These are phyloP conservation scores for Sinonovacula constricta DNA, from an alignment of 1,140 invertebrate genomes.

Conservation along the genomic window DNA sequence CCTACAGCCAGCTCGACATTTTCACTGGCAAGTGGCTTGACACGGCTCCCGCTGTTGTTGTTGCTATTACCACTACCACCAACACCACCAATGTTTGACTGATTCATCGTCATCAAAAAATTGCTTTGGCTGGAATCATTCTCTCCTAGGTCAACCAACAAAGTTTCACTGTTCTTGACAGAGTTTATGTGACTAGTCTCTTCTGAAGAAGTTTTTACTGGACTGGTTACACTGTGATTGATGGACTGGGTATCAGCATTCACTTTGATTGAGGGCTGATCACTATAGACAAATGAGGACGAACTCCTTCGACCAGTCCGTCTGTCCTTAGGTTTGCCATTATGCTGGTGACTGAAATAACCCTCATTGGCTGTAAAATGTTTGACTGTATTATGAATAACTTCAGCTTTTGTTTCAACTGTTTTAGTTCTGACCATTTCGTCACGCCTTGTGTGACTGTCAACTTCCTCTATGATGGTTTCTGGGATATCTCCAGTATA, in stretches of 20 bases:
- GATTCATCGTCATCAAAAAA: too few relatives aligned
- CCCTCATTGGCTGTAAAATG: too few relatives aligned
- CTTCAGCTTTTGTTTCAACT: conserved; percentile 37
- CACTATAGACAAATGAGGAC: background rate
- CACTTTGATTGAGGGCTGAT: background rate
- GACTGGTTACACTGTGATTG: too few relatives aligned
- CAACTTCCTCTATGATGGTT: conserved; percentile 43
- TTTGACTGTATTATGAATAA: conserved; percentile 36
- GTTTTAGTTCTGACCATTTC: conserved; percentile 17
- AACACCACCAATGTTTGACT: background rate
- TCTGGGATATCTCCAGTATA: conserved; percentile 41
- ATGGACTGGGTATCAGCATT: too few relatives aligned
- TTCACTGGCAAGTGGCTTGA: conserved; percentile 18
- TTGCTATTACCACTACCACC: background rate
- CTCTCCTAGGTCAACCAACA: too few relatives aligned
- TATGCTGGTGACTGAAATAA: too few relatives aligned
- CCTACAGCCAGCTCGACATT: conserved; percentile 38
- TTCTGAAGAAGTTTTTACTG: too few relatives aligned
- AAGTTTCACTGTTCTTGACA: too few relatives aligned
- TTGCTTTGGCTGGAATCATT: too few relatives aligned
- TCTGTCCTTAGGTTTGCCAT: too few relatives aligned
- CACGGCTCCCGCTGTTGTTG: background rate
- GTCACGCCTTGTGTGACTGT: conserved; percentile 8
- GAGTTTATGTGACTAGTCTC: too few relatives aligned
- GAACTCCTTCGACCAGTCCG: background rate